These are phyloP conservation scores for Tilapia sparmanii DNA, from an alignment of 2,113 vertebrate genomes.

Conservation along the genomic window DNA sequence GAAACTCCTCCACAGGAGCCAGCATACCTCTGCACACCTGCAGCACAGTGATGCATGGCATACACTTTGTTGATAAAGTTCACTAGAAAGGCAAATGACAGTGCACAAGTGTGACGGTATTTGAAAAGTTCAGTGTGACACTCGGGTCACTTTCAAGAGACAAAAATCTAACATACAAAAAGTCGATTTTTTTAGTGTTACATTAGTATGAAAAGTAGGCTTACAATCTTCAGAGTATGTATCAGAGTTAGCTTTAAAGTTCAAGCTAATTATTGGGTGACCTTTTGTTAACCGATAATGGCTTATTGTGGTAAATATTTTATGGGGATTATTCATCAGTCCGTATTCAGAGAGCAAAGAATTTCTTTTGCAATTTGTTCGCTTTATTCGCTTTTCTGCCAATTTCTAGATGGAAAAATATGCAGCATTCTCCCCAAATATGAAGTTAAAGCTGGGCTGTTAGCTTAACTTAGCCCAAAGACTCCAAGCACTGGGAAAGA, in stretches of 20 bases:
- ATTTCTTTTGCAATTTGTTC: not conserved
- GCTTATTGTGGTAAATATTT: not conserved
- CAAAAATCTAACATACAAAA: not conserved
- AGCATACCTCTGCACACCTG: not conserved
- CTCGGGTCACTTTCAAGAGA: not conserved
- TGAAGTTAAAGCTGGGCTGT: not conserved
- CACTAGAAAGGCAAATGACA: not conserved
- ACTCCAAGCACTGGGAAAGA: not conserved
- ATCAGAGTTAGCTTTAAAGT: not conserved
- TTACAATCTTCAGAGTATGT: not conserved
- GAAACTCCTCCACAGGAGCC: not conserved
- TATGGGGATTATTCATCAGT: not conserved
- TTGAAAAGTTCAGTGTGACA: not conserved
- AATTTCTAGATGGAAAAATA: not conserved
- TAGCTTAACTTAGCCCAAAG: not conserved
- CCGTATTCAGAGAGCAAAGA: not conserved
- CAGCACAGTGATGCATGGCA: not conserved
- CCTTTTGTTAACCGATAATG: not conserved
- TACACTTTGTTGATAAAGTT: not conserved
- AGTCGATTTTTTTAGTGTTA: not conserved
- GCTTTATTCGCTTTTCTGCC: not conserved
- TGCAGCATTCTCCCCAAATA: not conserved
- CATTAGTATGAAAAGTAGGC: not conserved
- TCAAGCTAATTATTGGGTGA: not conserved
- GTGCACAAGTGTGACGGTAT: not conserved